phyloP scores from a whole-genome alignment of 1,140 invertebrate genomes.

The Drosophila gunungcola region DNA sequence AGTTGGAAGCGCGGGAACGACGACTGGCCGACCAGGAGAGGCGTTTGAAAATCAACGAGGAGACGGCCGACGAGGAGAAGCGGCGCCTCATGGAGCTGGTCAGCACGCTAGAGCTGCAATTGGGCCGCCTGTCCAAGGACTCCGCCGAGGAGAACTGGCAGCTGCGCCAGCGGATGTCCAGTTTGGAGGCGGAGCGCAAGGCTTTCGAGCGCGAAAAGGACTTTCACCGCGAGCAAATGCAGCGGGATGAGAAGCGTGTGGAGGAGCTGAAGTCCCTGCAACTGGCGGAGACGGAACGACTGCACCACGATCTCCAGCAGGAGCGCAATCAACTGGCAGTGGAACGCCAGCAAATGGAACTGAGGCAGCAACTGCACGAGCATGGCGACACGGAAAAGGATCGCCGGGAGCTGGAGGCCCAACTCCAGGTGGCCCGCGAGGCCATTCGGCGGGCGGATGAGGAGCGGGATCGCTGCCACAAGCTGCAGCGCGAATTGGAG shows the following conservation, averaged over 20 bases:
- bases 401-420: constrained; percentile 85
- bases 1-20: constrained; percentile 81
- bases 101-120: constrained; percentile 85
- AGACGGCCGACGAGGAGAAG: constrained; percentile 85
- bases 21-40: constrained; percentile 79
- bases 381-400: constrained; percentile 73
- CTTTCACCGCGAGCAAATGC: constrained; percentile 75
- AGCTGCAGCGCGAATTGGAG: constrained; percentile 84
- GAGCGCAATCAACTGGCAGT: constrained; percentile 83
- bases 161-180: constrained; percentile 82
- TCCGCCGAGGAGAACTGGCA: constrained; percentile 85
- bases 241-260: constrained; percentile 76
- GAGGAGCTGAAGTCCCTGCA: constrained; percentile 84
- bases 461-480: constrained; percentile 84
- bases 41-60: constrained; percentile 84
- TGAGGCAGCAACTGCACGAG: constrained; percentile 78
- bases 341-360: constrained; percentile 85
- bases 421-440: constrained; percentile 85
- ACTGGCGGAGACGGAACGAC: constrained; percentile 84
- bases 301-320: constrained; percentile 84
- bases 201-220: constrained; percentile 85
- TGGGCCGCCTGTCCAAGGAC: constrained; percentile 78
- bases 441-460: constrained; percentile 85
- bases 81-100: constrained; percentile 85
- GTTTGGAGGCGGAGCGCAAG: constrained; percentile 73